Percentiles rank a stretch among this genome's conserved stretches.
Conservation (phyloP, 2,888 invertebrate genomes). For the Orgyia antiqua region DNA sequence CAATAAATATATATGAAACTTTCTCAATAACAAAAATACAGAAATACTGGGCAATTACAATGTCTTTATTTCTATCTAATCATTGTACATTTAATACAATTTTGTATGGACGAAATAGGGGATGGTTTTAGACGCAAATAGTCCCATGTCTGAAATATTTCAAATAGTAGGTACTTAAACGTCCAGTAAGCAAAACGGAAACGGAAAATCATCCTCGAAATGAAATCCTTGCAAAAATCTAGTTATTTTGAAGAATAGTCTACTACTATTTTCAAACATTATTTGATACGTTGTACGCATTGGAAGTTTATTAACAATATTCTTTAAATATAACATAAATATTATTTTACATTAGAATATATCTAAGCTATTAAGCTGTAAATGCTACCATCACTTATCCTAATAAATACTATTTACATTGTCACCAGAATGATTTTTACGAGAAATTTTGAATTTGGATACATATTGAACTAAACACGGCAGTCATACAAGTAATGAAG, state of each 20-base stretch:
- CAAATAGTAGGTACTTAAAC: no score
- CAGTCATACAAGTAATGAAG: slow-evolving; percentile 13
- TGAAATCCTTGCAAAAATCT: no score
- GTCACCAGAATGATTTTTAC: slow-evolving; percentile 65
- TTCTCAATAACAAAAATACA: no score
- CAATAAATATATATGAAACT: no score
- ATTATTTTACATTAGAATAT: slow-evolving; percentile 74
- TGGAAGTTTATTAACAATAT: slow-evolving; percentile 62
- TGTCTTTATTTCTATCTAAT: no score
- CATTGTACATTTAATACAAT: no score
- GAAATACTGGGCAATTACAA: no score
- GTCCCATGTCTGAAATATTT: no score
- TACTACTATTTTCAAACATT: slow-evolving; percentile 27
- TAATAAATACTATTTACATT: slow-evolving; percentile 77
- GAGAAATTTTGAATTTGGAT: slow-evolving; percentile 23
- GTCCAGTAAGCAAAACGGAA: no score
- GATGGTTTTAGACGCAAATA: no score
- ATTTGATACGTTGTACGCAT: slow-evolving; percentile 58
- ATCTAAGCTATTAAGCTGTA: slow-evolving; percentile 69
- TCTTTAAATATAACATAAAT: slow-evolving; percentile 74
- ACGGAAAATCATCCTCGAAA: no score
- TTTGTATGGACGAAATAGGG: no score
- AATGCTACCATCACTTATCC: slow-evolving; percentile 70
- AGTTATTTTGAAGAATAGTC: slow-evolving; percentile 7
- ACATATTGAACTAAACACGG: slow-evolving; percentile 1